Conservation (phyloP, 2,113 vertebrate species). For the Pristiophorus japonicus region DNA sequence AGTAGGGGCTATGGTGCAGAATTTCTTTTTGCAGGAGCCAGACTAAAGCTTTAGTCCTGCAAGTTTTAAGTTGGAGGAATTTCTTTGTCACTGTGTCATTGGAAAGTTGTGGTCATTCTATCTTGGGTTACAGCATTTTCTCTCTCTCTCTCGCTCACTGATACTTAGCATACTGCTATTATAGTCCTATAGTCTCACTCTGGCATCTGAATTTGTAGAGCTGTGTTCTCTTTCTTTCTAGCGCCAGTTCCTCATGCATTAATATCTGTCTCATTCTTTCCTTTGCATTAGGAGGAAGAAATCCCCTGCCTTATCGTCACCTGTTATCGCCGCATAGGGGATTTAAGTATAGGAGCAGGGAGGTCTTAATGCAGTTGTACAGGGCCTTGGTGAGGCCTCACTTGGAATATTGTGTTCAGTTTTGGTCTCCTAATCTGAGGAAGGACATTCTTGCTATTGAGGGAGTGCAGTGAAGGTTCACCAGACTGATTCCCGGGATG, state of each 20-base stretch:
- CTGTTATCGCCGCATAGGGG: too few species aligned
- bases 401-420: too few species aligned
- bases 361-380: too few species aligned
- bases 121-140: not conserved
- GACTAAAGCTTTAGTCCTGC: not conserved
- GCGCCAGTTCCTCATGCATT: not conserved
- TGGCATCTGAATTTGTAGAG: not conserved
- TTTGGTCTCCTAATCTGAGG: too few species aligned
- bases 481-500: too few species aligned
- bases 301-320: too few species aligned
- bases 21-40: not conserved
- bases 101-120: not conserved
- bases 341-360: too few species aligned
- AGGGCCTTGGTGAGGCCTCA: too few species aligned
- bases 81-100: not conserved
- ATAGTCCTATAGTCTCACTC: not conserved
- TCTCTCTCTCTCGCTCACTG: not conserved
- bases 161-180: not conserved
- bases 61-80: too few species aligned
- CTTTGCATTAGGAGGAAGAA: too few species aligned
- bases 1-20: not conserved
- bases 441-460: too few species aligned
- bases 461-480: too few species aligned
- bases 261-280: not conserved
- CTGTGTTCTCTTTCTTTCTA: not conserved